Base-by-base conservation (phyloP, 2,888 invertebrate species). In the Pseudanteris insignis region DNA sequence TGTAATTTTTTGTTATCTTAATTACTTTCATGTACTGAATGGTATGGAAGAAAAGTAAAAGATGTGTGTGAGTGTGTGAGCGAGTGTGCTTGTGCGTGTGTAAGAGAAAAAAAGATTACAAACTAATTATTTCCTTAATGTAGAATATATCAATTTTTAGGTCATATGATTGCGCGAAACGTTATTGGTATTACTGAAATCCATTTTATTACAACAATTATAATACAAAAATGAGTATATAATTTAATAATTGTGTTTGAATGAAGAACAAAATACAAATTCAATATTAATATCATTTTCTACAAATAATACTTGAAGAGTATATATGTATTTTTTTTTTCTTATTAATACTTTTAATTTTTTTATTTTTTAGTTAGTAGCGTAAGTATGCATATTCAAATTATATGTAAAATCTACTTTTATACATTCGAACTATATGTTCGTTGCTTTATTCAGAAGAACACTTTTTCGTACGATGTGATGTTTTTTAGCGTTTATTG, bases 401-500 rank as follows among this genome's bases (percentile, higher is more conserved):
- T 12, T 6, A 6, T 4, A 6, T 18, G 18, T 18, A 18, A 18
- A 18, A 4, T 18, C 3, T 18, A 18, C 3, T 18, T 18, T 18
- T 18, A 4, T 18, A 6, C 18, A 6, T 18, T 18, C 18, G 18
- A 18, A 6, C 18, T 18, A 18, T 6, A 4, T 3, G 18, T 18
- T 18, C 18, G 18, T 18, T 18, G 18, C 18, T 18, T 18, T 4
- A 18, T 18, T 4, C 18, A 18, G 3, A 18, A n/a, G n/a, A 18
- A 18, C 6, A 21, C 29, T 25, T 43, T 40, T 32, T 41, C 32
- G 37, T 18, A 33, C 38, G 21, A 32, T 40, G 46, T 28, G 54
- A 46, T 47, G 54, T 46, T 26, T 15, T 18, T 18, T 34, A 44
- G 38, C 30, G 43, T 36, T 30, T 38, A 43, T 44, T 48, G 41